Base-by-base conservation (phyloP, 2,888 invertebrate genomes). In the Lasioglossum villosulum region DNA sequence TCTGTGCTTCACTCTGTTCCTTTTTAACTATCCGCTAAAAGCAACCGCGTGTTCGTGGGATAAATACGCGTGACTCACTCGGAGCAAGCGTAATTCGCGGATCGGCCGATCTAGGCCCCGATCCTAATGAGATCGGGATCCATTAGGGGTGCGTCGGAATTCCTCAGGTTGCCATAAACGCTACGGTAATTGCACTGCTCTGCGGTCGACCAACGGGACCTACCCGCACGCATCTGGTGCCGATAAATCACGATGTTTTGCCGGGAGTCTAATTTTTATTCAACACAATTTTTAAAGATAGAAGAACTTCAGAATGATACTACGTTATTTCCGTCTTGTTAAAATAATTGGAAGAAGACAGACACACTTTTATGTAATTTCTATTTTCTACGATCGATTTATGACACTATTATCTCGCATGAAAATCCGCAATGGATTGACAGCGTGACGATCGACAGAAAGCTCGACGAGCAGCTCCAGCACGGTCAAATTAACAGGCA, bases 401-500 rank as follows among this genome's bases (percentile, higher is more conserved):
- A 2, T 1, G 27, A 14, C 27, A 27, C 12, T 27, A 27, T 27
- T n/a, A n/a, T 27, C 12, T 59, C 12, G 59, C 56, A n/a, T 59
- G 27, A 27, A 59, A 14, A 14, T 59, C 27, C 27, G n/a, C 27
- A 59, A 27, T 39, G 39, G 39, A 39, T 12, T 12, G 12, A 39
- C 1, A 12, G 39, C 39, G 39, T 39, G 12, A 39, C 39, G 12
- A 14, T 6, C 68, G 37, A 80, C 48, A 0, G 16, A 16, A 66
- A 23, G 30, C 42, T 59, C 12, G 75, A 73, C 80, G 77, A 63
- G 63, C 79, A 12, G 27, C n/a, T 12, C 34, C 82, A 75, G 83
- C 87, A 83, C 82, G 87, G 81, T 89, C 83, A 84, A 92, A 92
- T 89, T 82, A 89, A 86, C 89, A 78, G 88, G 87, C 88, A 91